Evolutionary conservation across 2,797 vertebrate genomes (phyloP).

Genomic region (Neosalanx taihuensis): DNA sequence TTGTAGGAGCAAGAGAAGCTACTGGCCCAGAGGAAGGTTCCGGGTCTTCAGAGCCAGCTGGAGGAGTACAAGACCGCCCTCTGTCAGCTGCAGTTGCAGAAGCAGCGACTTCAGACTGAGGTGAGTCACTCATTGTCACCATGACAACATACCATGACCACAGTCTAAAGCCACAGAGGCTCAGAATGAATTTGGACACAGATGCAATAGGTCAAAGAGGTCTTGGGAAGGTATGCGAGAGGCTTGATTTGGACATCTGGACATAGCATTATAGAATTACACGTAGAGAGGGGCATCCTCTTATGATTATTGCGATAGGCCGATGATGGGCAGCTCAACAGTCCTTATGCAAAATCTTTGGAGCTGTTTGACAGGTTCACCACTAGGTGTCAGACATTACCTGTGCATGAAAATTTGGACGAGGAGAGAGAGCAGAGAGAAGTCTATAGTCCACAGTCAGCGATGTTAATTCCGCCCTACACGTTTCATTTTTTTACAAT

Average conservation of each 20-base stretch:
- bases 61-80: constrained; percentile 88
- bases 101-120: constrained; percentile 84
- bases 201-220: background rate
- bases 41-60: constrained; percentile 81
- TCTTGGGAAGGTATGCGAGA: background rate
- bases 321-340: background rate
- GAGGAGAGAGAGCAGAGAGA: background rate
- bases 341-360: background rate
- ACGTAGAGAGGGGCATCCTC: background rate
- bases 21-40: constrained; percentile 80
- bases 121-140: constrained; percentile 63
- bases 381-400: constrained; percentile 49
- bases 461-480: background rate
- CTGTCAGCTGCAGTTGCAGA: constrained; percentile 86
- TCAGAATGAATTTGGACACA: too few species aligned
- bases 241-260: background rate
- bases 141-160: background rate
- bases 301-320: background rate
- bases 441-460: background rate
- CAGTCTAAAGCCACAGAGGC: too few species aligned
- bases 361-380: constrained; percentile 5
- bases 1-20: constrained; percentile 82
- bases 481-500: constrained; percentile 7
- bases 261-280: background rate
- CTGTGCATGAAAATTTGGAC: background rate